phyloP scores from a whole-genome alignment of 2,113 vertebrate species.

The Paramormyrops kingsleyae region DNA sequence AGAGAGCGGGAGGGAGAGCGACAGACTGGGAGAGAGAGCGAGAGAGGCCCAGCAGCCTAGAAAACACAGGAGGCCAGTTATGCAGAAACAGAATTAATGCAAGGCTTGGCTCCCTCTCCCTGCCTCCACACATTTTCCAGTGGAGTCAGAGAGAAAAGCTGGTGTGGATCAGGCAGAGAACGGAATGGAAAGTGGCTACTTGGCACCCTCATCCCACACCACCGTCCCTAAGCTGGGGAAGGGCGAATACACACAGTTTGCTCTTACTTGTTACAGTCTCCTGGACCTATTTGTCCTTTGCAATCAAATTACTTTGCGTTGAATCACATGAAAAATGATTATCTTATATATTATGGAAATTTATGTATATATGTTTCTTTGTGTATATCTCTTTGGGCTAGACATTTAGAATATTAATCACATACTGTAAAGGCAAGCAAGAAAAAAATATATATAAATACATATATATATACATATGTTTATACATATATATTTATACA shows the following conservation, averaged over 20 bases:
- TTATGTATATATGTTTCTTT: neutral
- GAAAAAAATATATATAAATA: too few relatives aligned
- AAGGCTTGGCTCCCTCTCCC: slow-evolving; percentile 56
- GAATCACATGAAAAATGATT: neutral
- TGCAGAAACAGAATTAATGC: slow-evolving; percentile 76
- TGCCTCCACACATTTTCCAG: slow-evolving; percentile 54
- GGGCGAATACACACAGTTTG: neutral
- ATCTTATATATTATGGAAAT: neutral
- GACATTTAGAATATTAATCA: neutral
- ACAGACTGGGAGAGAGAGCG: slow-evolving; percentile 5
- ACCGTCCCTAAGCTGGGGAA: neutral
- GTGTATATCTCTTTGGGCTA: neutral
- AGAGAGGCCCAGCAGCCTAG: slow-evolving; percentile 44
- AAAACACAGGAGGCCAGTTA: slow-evolving; percentile 65
- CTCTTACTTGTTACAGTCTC: neutral
- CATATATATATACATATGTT: neutral
- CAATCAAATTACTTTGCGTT: neutral
- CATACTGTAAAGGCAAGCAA: neutral
- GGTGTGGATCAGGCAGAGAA: slow-evolving; percentile 36
- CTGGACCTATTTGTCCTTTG: neutral
- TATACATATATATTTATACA: neutral
- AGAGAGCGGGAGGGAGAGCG: neutral
- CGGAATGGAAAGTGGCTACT: neutral
- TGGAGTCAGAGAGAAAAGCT: slow-evolving; percentile 44
- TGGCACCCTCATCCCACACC: neutral